These are phyloP conservation scores for Tenthredo notha DNA, from an alignment of 2,888 invertebrate species.

Conservation along the genomic window DNA sequence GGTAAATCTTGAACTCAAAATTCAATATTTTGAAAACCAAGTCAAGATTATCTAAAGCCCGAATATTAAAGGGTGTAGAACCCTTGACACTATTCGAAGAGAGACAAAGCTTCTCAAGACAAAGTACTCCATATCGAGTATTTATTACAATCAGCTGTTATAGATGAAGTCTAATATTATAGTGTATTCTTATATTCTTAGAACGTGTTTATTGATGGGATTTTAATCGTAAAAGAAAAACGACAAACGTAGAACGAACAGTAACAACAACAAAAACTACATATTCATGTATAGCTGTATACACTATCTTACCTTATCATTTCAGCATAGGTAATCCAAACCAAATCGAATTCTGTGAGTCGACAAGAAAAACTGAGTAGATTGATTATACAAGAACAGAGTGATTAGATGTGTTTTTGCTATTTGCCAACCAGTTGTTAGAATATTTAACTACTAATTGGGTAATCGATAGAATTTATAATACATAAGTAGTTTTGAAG, in stretches of 20 bases:
- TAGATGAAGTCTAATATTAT: not conserved
- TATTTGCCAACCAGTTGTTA: too few species aligned
- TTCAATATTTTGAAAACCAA: not conserved
- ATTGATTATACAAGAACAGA: constrained; percentile 41
- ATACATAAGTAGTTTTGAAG: not conserved
- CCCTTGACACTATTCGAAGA: not conserved
- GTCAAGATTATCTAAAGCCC: not conserved
- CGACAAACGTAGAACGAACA: not conserved
- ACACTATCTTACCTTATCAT: constrained; percentile 28
- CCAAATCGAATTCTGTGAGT: constrained; percentile 52
- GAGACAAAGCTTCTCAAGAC: not conserved
- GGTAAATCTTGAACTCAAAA: not conserved
- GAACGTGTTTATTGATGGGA: not conserved
- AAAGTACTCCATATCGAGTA: not conserved
- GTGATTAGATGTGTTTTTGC: constrained; percentile 33
- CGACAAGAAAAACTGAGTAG: constrained; percentile 59
- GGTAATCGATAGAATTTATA: not conserved
- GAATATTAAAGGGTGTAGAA: not conserved
- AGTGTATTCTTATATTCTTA: not conserved
- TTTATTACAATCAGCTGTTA: not conserved
- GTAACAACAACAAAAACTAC: not conserved
- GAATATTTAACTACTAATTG: not conserved
- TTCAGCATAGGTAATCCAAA: constrained; percentile 43
- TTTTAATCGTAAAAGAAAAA: not conserved
- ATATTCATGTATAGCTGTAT: not conserved